These are phyloP conservation scores for Deilephila elpenor DNA, from an alignment of 2,888 invertebrate species.

Conservation along the genomic window DNA sequence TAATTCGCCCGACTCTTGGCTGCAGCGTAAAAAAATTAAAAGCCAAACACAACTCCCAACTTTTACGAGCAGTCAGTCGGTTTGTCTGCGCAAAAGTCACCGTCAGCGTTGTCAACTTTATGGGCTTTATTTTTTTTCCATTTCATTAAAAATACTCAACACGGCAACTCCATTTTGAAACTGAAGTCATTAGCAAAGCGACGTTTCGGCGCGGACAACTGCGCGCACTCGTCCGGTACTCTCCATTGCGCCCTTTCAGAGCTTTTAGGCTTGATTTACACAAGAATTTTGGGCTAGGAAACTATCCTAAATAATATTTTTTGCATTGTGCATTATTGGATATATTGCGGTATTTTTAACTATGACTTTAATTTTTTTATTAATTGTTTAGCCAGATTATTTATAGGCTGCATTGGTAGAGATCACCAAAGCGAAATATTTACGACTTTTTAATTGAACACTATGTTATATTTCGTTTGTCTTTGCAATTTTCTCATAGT, in stretches of 20 bases:
- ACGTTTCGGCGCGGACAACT: slow-evolving; percentile 23
- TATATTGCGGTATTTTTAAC: too few species aligned
- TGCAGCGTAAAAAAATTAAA: not conserved
- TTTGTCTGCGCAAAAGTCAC: slow-evolving; percentile 18
- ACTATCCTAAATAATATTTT: not conserved
- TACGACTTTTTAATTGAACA: too few species aligned
- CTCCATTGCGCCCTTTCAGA: not conserved
- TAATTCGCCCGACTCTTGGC: slow-evolving; percentile 6
- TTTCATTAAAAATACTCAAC: slow-evolving; percentile 20
- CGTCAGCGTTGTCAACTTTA: slow-evolving; percentile 13
- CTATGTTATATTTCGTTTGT: too few species aligned
- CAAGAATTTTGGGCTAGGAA: not conserved
- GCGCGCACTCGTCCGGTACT: slow-evolving; percentile 2
- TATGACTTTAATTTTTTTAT: too few species aligned
- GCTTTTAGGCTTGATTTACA: not conserved
- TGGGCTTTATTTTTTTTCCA: slow-evolving; percentile 5
- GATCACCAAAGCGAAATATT: too few species aligned
- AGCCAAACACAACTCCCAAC: not conserved
- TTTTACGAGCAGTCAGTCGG: slow-evolving; percentile 20
- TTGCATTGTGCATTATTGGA: not conserved
- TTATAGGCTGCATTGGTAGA: too few species aligned
- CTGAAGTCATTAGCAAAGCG: slow-evolving; percentile 31
- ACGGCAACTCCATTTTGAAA: slow-evolving; percentile 25
- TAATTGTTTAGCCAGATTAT: too few species aligned
- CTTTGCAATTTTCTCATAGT: too few species aligned